A percentile compares a stretch with the other conserved stretches of the same genome.
These are phyloP conservation scores for Hepsetus odoe DNA, from an alignment of 2,113 vertebrate species.

Conservation along the genomic window DNA sequence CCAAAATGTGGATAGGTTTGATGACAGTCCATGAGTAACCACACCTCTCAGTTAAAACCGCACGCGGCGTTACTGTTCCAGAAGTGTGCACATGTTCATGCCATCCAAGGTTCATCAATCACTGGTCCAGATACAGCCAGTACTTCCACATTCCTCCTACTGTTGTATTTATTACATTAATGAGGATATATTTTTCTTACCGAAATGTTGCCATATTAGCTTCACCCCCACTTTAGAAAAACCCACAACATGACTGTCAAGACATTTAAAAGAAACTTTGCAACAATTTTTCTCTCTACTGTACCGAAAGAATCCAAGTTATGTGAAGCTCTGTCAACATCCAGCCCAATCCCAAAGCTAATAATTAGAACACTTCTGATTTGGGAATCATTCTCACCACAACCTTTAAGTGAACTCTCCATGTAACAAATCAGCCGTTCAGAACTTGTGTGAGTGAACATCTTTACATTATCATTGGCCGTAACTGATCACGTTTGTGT, in stretches of 20 bases:
- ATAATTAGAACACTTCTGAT: background rate
- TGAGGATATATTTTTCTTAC: background rate
- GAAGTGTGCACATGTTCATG: background rate
- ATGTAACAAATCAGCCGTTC: background rate
- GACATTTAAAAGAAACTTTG: background rate
- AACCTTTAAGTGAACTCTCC: constrained; percentile 6
- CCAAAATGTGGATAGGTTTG: too few relatives aligned
- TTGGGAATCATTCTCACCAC: background rate
- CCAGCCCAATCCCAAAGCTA: background rate
- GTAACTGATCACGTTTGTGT: too few relatives aligned
- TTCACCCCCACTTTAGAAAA: too few relatives aligned
- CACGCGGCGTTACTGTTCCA: too few relatives aligned
- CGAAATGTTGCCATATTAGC: background rate
- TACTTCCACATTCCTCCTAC: background rate
- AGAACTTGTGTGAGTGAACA: background rate
- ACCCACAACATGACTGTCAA: background rate
- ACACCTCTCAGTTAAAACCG: too few relatives aligned
- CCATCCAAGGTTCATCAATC: background rate
- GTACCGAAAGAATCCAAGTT: background rate
- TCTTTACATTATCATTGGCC: background rate
- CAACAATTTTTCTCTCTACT: background rate
- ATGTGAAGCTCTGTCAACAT: background rate
- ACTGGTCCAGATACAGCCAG: background rate
- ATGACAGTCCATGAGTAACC: too few relatives aligned
- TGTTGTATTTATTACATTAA: background rate